Evolutionary conservation across 1,140 invertebrate species (phyloP), one percentile per base, ranked within the genome.

Genomic region (Trichonephila clavata): DNA sequence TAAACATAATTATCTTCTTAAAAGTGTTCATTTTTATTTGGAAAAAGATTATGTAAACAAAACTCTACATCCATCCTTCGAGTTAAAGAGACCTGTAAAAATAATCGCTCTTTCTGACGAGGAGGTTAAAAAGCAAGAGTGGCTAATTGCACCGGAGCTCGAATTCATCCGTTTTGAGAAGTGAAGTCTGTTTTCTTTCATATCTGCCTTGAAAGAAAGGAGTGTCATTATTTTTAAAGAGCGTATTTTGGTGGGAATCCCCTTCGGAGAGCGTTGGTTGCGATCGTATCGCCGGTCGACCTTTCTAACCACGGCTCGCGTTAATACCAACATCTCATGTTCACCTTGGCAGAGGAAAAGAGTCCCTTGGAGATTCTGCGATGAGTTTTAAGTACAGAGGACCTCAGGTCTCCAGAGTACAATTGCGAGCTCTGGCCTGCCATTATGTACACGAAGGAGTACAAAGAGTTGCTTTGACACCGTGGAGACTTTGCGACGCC

Each of bases 241-340:
- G 71, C 77, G 14, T 81, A 39, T 77, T 77, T 43, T 24, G 71
- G 43, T 88, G 63, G 24, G 39, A 90, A 90, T 90, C 88, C 68
- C 68, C 88, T n/a, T 80, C 16, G 63, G 86, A 88, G 86, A 20
- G 16, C 50, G 16, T 68, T 77, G 39, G 88, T 59, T 13, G 88
- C 27, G 88, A 80, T 90, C 68, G 50, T 24, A 77, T 65, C 61
- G n/a, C 27, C 27, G 63, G 61, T 71, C 43, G 68, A 77, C 88
- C 68, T 90, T 88, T 32, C 63, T 86, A 92, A 92, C 63, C 83
- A 65, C 81, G 21, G 91, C 83, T 63, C 43, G 43, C 50, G 39
- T 92, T 92, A 92, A 91, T 92, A 92, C 91, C 63, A 86, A 60
- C 91, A 60, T 92, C 91, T 92, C 91, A 92, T 65, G 91, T 92